Evolutionary conservation across 2,113 vertebrate genomes (phyloP), one percentile per base, ranked within the genome.

Genomic region (Cromileptes altivelis): DNA sequence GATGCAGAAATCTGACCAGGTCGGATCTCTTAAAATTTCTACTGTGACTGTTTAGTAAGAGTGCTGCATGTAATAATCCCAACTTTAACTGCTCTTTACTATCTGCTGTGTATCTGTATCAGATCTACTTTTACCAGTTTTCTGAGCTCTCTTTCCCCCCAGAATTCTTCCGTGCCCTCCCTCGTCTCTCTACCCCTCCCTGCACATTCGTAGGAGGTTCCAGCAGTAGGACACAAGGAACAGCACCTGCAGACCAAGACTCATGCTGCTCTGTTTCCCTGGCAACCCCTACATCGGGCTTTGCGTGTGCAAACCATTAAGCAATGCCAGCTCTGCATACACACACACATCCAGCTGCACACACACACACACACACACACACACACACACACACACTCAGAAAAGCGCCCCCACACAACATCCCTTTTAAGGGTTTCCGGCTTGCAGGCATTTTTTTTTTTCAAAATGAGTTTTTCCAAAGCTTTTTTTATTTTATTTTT

Each of bases 241-340:
- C 91, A 86, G 93, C 94, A 95, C 95, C 94, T 95, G 94, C 94
- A 95, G 90, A 86, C 88, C 74, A 75, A 90, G 84, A 79, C 89
- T 93, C 93, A 88, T 93, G 89, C 88, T 82, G 92, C 90, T 90
- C 92, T 73, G 94, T 96, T 95, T 92, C 95, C 95, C 61, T 95
- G 91, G 95, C 94, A 95, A 95, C 95, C 88, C 74, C 87, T 86
- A 90, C 92, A 93, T 88, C 71, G 73, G 85, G 93, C 91, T 91
- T 86, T 60, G 84, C 93, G 92, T 93, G 92, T 93, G 89, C 91
- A 90, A 93, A 89, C 88, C 91, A 94, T 92, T 93, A 90, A 84
- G 92, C 89, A 77, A 81, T 87, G 90, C 93, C 89, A 93, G 89
- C 88, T 85, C 89, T 73, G 62, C 67, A 83, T 13, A 81, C 69